These are phyloP conservation scores for Dioctria rufipes DNA, from an alignment of 2,888 invertebrate genomes.

Conservation along the genomic window DNA sequence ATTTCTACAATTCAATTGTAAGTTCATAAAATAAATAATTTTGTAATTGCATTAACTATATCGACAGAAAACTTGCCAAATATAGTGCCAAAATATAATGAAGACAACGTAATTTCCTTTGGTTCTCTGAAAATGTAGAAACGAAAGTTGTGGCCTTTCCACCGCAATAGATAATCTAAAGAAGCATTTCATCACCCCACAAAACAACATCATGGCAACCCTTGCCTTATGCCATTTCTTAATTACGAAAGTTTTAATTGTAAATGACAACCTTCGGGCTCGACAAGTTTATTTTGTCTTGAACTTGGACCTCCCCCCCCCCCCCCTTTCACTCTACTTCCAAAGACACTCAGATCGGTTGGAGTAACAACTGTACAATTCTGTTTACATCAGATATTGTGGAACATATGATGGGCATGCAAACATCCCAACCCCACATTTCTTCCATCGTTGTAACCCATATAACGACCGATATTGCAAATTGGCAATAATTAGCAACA, in stretches of 20 bases:
- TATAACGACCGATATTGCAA: slow-evolving; percentile 20
- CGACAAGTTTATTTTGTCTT: background rate
- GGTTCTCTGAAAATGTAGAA: slow-evolving; percentile 8
- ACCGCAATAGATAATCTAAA: slow-evolving; percentile 35
- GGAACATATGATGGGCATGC: too few relatives aligned
- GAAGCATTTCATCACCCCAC: background rate
- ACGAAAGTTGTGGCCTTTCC: slow-evolving; percentile 10
- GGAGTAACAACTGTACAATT: too few relatives aligned
- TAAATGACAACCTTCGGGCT: slow-evolving; percentile 38
- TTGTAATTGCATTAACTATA: slow-evolving; percentile 18
- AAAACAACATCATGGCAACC: slow-evolving; percentile 14
- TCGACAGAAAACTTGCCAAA: slow-evolving; percentile 1
- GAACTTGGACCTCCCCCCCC: too few relatives aligned
- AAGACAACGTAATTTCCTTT: slow-evolving; percentile 27
- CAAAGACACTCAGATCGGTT: too few relatives aligned
- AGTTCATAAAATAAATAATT: slow-evolving; percentile 17
- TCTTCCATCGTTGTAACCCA: too few relatives aligned
- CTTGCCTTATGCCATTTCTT: slow-evolving; percentile 43
- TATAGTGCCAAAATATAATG: slow-evolving; percentile 30
- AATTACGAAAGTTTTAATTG: slow-evolving; percentile 49
- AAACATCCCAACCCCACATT: too few relatives aligned
- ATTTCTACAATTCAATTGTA: too few relatives aligned
- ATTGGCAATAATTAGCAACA: slow-evolving; percentile 45
- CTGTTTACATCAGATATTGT: too few relatives aligned
- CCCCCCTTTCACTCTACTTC: too few relatives aligned